phyloP scores from a whole-genome alignment of 2,888 invertebrate genomes.

The Xylocampa areola region DNA sequence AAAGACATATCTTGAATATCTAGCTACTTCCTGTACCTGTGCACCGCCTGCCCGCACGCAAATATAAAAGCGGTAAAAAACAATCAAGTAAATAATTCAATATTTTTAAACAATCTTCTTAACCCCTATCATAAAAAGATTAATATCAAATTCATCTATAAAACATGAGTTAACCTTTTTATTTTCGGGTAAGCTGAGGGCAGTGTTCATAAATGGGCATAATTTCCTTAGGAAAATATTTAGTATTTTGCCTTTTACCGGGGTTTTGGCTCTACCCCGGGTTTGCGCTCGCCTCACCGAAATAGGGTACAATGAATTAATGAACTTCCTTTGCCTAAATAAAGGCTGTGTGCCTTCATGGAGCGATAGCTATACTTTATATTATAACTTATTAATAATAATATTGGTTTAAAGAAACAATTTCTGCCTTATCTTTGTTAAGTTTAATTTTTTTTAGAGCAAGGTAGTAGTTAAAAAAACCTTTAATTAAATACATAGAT shows the following conservation, averaged over 20 bases:
- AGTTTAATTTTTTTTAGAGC: no score
- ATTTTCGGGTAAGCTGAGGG: slow-evolving; percentile 19
- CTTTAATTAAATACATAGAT: no score
- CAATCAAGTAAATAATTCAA: no score
- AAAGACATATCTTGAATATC: no score
- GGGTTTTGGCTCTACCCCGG: slow-evolving; percentile 42
- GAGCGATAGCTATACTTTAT: slow-evolving; percentile 13
- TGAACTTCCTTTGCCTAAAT: slow-evolving; percentile 53
- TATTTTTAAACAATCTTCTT: no score
- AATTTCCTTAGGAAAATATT: slow-evolving; percentile 51
- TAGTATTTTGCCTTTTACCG: slow-evolving; percentile 34
- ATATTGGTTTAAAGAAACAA: no score
- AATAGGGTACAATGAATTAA: slow-evolving; percentile 65
- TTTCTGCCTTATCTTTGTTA: no score
- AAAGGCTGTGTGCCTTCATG: slow-evolving; percentile 16
- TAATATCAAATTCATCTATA: slow-evolving; percentile 19
- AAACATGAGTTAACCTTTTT: slow-evolving; percentile 26
- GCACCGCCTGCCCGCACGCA: no score
- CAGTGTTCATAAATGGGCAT: slow-evolving; percentile 44
- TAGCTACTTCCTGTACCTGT: no score
- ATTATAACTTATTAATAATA: background rate
- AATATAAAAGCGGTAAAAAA: no score
- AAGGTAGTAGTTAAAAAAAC: no score
- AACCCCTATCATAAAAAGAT: background rate
- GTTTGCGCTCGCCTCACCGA: slow-evolving; percentile 46